Conservation (phyloP, 2,797 vertebrate genomes). For the Coregonus ussuriensis region DNA sequence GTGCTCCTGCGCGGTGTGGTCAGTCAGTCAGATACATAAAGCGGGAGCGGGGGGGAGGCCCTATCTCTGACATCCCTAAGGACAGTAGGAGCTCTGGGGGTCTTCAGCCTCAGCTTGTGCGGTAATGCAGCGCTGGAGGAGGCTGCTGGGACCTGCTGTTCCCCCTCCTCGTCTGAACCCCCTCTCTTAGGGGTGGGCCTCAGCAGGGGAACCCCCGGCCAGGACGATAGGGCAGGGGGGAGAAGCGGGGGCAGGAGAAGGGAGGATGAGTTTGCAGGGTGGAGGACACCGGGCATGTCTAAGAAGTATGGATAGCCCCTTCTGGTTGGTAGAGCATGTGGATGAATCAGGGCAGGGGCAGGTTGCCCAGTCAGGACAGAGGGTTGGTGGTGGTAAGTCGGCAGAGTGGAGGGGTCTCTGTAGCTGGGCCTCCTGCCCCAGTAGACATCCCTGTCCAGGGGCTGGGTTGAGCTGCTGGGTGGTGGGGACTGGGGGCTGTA, state of each 20-base stretch:
- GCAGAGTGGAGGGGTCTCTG: constrained; percentile 20
- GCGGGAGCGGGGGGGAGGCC: constrained; percentile 29
- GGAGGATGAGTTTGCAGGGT: constrained; percentile 58
- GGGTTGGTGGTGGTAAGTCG: constrained; percentile 38
- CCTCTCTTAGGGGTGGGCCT: constrained; percentile 45
- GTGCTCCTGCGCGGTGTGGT: background rate
- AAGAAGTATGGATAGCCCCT: constrained; percentile 63
- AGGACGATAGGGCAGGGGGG: constrained; percentile 41
- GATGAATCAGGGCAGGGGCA: constrained; percentile 59
- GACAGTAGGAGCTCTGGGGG: constrained; percentile 28
- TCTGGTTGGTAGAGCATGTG: constrained; percentile 61
- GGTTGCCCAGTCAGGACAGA: constrained; percentile 24
- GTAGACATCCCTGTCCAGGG: constrained; percentile 52
- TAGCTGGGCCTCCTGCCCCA: constrained; percentile 48
- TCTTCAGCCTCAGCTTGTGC: constrained; percentile 78
- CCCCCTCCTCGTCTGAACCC: constrained; percentile 66
- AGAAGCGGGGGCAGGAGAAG: constrained; percentile 53
- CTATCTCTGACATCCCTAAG: constrained; percentile 22
- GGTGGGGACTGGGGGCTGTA: constrained; percentile 11
- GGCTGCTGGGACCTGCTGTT: constrained; percentile 71
- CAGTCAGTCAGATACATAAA: constrained; percentile 53
- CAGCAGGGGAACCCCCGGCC: constrained; percentile 31
- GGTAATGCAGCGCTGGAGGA: constrained; percentile 60
- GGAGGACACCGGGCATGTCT: constrained; percentile 51
- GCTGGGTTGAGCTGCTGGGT: constrained; percentile 26